Base-by-base conservation (phyloP, 2,113 vertebrate species). In the Eonycteris spelaea region DNA sequence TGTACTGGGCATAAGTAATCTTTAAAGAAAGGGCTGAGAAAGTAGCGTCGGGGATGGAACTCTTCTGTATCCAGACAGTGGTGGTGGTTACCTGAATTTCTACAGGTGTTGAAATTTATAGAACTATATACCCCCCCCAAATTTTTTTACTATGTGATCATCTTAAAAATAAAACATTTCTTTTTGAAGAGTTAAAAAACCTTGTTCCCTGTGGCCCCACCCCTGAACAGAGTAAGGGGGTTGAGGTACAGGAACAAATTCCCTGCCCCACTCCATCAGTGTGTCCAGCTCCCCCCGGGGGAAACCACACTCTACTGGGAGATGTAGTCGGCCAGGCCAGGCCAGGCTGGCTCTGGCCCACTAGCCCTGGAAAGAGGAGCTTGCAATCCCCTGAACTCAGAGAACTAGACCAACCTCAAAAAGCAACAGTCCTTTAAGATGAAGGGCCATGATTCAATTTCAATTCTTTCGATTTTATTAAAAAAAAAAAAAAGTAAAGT, bases 401-500 rank as follows among this genome's bases (percentile, higher is more conserved):
- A 68, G 35, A 74, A 95, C 7, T 15, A 80, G 40, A 86, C 30
- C 40, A 77, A n/a, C 63, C 45, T 95, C 90, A 35, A 53, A 91
- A 30, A 87, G 33, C 28, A 68, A 28, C 43, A 73, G 43, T 74
- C 61, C 5, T 91, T 67, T 51, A 53, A 86, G 61, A 95, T 24
- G 40, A 40, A 71, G 24, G 59, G 14, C 35, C 28, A 33, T 6
- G 38, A 57, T 35, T 85, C 78, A 73, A 24, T 45, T 75, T 73
- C 38, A 55, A 35, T 86, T 95, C 28, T 71, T 95, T 35, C 35
- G 35, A 68, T 86, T 97, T 97, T 97, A 96, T 94, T 97, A 85
- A 92, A 96, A 93, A 95, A 90, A 90, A 95, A 91, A 95, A 86
- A 93, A 91, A 70, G 70, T 98, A 98, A 98, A 98, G 97, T 97